Percentiles rank a stretch among this genome's conserved stretches.
Evolutionary conservation across 1,140 invertebrate species (phyloP).

Genomic region (Drosophila tristis): DNA sequence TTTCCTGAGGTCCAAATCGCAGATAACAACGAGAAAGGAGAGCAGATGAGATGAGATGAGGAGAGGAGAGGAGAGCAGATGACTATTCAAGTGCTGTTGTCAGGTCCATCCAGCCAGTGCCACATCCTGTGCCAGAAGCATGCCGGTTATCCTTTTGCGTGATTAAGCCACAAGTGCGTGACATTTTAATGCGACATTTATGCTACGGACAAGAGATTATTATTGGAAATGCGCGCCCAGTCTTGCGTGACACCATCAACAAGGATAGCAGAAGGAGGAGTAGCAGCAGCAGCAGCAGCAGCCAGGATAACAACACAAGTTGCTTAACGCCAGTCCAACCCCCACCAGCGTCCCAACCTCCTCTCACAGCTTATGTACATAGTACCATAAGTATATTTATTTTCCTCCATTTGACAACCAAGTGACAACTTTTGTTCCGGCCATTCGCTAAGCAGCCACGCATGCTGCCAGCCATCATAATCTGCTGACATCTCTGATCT

Average conservation of each 20-base stretch:
- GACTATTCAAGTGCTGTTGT: slow-evolving; percentile 53
- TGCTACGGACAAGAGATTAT: slow-evolving; percentile 79
- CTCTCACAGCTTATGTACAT: slow-evolving; percentile 47
- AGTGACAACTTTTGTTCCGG: slow-evolving; percentile 67
- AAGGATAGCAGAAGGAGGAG: slow-evolving; percentile 39
- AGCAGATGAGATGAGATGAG: neutral
- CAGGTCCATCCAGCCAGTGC: slow-evolving; percentile 1
- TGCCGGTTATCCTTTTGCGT: slow-evolving; percentile 74
- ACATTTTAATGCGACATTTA: slow-evolving; percentile 82
- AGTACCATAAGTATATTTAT: slow-evolving; percentile 56
- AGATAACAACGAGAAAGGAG: slow-evolving; percentile 20
- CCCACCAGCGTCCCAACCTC: neutral
- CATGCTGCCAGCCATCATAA: slow-evolving; percentile 23
- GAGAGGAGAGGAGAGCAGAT: neutral
- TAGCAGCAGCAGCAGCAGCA: slow-evolving; percentile 23
- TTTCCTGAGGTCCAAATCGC: slow-evolving; percentile 12
- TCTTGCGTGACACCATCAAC: slow-evolving; percentile 46
- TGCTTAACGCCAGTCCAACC: slow-evolving; percentile 45
- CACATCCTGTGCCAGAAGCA: slow-evolving; percentile 4
- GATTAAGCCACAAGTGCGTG: slow-evolving; percentile 82
- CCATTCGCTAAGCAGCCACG: neutral
- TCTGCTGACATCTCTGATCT: slow-evolving; percentile 31
- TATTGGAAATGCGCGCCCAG: slow-evolving; percentile 69
- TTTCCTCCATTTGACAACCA: slow-evolving; percentile 61
- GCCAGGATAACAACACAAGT: slow-evolving; percentile 45